Percentiles rank a stretch among this genome's conserved stretches.
phyloP scores from a whole-genome alignment of 1,140 invertebrate species.

The Homalodisca vitripennis region DNA sequence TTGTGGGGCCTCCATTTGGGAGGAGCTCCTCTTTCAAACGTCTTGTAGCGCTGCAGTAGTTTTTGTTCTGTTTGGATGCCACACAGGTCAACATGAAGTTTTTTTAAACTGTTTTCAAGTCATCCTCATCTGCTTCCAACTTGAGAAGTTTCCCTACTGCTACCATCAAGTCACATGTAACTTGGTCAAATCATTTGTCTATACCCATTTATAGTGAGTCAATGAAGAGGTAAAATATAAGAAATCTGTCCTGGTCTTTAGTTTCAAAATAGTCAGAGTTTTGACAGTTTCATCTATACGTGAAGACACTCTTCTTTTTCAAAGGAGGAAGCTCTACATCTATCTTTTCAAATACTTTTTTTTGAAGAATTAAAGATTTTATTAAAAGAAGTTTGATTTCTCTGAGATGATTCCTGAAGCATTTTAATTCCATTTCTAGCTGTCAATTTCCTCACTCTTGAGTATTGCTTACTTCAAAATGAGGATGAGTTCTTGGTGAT shows the following conservation, averaged over 20 bases:
- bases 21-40: background rate
- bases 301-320: background rate
- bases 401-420: background rate
- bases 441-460: background rate
- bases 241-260: background rate
- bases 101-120: background rate
- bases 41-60: background rate
- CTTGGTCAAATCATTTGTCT: background rate
- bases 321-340: background rate
- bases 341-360: background rate
- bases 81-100: background rate
- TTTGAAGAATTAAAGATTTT: background rate
- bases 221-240: background rate
- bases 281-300: background rate
- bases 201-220: background rate
- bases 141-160: background rate
- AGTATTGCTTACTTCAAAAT: background rate
- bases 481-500: too few relatives aligned
- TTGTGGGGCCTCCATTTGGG: background rate
- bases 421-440: background rate
- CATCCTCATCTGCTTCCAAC: background rate
- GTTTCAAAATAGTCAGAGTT: background rate
- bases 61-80: background rate
- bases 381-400: background rate
- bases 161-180: background rate